Evolutionary conservation across 2,797 vertebrate species (phyloP).

Genomic region (Rhinatrema bivittatum): DNA sequence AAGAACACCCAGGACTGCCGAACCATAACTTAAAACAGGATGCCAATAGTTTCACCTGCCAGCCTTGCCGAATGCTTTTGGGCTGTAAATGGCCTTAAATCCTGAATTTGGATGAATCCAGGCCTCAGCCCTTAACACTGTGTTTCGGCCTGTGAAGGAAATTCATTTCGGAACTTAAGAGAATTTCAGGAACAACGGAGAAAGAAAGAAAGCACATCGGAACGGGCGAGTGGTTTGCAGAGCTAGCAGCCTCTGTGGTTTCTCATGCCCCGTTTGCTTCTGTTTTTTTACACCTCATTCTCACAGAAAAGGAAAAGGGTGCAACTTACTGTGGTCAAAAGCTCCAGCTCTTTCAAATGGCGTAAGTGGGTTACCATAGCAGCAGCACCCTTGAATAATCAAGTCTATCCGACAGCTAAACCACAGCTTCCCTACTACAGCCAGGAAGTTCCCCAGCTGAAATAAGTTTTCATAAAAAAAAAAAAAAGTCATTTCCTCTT

Average conservation of each 20-base stretch:
- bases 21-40: too few relatives aligned
- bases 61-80: too few relatives aligned
- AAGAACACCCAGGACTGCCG: too few relatives aligned
- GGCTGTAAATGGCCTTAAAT: too few relatives aligned
- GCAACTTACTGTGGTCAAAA: conserved; percentile 50
- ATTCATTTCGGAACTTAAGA: too few relatives aligned
- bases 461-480: neutral
- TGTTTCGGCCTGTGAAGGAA: too few relatives aligned
- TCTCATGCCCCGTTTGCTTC: conserved; percentile 42
- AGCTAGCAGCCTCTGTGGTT: conserved; percentile 42
- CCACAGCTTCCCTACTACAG: conserved; percentile 68
- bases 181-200: too few relatives aligned
- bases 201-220: neutral
- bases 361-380: conserved; percentile 64
- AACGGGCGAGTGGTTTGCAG: conserved; percentile 12
- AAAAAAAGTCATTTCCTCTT: neutral
- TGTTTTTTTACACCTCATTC: conserved; percentile 45
- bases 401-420: conserved; percentile 58
- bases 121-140: too few relatives aligned
- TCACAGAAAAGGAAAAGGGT: conserved; percentile 55
- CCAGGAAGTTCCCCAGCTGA: conserved; percentile 20
- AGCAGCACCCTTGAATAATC: conserved; percentile 40
- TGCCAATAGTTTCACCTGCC: too few relatives aligned
- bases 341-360: conserved; percentile 44
- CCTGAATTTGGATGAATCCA: too few relatives aligned